Evolutionary conservation across 1,140 invertebrate species (phyloP).

Genomic region (Brachionus koreanus): DNA sequence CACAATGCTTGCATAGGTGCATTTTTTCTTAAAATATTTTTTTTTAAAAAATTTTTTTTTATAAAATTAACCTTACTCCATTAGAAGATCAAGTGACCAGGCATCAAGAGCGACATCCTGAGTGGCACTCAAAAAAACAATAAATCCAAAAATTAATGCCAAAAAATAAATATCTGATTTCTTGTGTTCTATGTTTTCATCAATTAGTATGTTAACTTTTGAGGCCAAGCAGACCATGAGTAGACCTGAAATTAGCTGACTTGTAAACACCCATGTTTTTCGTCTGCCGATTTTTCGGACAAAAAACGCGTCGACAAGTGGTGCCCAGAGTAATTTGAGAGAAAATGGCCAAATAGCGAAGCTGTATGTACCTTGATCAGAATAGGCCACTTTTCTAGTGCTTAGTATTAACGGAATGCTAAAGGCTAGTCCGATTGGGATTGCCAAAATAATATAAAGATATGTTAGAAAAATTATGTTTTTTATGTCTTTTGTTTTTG

Average conservation of each 20-base stretch:
- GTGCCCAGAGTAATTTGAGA: constrained; percentile 96
- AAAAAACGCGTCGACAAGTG: constrained; percentile 89
- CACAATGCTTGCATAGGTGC: neutral
- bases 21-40: constrained; percentile 6
- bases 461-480: neutral
- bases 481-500: neutral
- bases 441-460: constrained; percentile 81
- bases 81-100: constrained; percentile 97
- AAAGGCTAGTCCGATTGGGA: constrained; percentile 84
- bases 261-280: constrained; percentile 75
- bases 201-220: neutral
- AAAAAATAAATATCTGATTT: constrained; percentile 71
- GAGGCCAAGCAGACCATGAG: neutral
- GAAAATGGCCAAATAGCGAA: constrained; percentile 94
- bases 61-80: constrained; percentile 67
- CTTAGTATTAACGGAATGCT: constrained; percentile 86
- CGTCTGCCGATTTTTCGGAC: constrained; percentile 76
- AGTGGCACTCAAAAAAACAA: constrained; percentile 94
- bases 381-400: neutral
- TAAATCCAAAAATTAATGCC: constrained; percentile 78
- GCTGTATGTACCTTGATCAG: constrained; percentile 84
- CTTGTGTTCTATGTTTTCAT: neutral
- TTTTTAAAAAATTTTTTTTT: neutral
- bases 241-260: neutral
- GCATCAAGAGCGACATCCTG: constrained; percentile 99